Evolutionary conservation across 2,113 vertebrate species (phyloP).

Genomic region (Isichthys henryi): DNA sequence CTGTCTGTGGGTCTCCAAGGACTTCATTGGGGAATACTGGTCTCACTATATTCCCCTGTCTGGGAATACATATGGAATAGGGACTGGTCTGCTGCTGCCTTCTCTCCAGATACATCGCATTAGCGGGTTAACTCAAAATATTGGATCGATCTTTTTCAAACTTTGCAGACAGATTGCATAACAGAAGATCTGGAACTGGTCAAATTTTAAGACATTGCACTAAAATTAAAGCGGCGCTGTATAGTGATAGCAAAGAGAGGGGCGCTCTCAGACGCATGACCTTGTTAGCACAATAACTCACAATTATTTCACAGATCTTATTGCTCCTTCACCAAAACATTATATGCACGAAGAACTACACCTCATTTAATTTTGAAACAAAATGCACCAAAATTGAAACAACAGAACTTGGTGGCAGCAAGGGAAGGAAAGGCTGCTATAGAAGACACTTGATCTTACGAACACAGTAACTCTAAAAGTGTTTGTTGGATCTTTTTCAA

Average conservation of each 20-base stretch:
- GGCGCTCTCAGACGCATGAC: not conserved
- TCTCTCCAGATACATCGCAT: not conserved
- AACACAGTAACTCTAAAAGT: not conserved
- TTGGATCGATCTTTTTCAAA: not conserved
- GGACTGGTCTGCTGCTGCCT: not conserved
- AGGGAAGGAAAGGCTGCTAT: not conserved
- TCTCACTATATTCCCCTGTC: not conserved
- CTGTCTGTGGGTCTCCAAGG: not conserved
- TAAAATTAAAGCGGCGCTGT: not conserved
- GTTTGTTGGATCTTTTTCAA: not conserved
- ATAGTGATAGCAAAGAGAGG: not conserved
- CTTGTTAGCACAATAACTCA: not conserved
- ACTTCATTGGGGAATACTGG: not conserved
- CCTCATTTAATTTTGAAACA: not conserved
- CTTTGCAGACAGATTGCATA: not conserved
- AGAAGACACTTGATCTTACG: not conserved
- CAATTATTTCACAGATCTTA: not conserved
- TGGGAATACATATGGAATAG: not conserved
- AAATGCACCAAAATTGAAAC: not conserved
- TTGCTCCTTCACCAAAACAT: not conserved
- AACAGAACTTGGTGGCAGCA: not conserved
- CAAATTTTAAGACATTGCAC: not conserved
- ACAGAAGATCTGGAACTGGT: not conserved
- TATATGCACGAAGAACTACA: not conserved
- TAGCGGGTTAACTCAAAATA: not conserved